A percentile compares a stretch with the other conserved stretches of the same genome.
These are phyloP conservation scores for Drosophila sordidapex DNA, from an alignment of 2,888 invertebrate species.

Conservation along the genomic window DNA sequence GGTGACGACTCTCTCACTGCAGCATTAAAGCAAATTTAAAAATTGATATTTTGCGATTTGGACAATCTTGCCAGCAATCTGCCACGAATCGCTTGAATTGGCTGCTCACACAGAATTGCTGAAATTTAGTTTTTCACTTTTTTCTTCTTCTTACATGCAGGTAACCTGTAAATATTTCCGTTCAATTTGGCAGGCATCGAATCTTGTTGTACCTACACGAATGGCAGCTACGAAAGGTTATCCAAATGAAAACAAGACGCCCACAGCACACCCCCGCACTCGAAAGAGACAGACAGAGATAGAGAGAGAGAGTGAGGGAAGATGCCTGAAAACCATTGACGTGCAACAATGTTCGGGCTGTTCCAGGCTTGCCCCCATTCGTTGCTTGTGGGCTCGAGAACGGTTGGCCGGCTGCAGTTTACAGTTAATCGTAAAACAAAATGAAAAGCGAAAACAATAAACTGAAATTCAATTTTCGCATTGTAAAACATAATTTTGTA, in stretches of 20 bases:
- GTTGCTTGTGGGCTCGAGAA: constrained; percentile 17
- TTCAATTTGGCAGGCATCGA: constrained; percentile 60
- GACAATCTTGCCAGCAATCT: background rate
- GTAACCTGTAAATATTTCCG: constrained; percentile 57
- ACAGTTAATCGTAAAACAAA: constrained; percentile 76
- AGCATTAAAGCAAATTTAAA: background rate
- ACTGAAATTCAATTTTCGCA: constrained; percentile 82
- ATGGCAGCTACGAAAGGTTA: constrained; percentile 28
- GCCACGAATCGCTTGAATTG: background rate
- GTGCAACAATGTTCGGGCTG: constrained; percentile 54
- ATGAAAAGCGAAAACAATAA: constrained; percentile 70
- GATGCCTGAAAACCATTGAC: constrained; percentile 56
- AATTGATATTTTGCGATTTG: constrained; percentile 1
- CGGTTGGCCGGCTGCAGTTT: constrained; percentile 61
- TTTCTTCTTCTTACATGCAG: constrained; percentile 7
- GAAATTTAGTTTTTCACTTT: constrained; percentile 15
- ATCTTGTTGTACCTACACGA: constrained; percentile 27
- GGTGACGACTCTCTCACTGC: background rate
- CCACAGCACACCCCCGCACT: constrained; percentile 17
- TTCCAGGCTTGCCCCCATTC: constrained; percentile 15
- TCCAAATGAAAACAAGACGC: constrained; percentile 31
- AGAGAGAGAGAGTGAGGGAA: background rate
- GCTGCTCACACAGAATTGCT: constrained; percentile 7
- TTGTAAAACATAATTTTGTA: constrained; percentile 81
- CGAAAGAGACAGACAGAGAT: background rate